These are phyloP conservation scores for Mugil cephalus DNA, from an alignment of 2,113 vertebrate species.

Conservation along the genomic window DNA sequence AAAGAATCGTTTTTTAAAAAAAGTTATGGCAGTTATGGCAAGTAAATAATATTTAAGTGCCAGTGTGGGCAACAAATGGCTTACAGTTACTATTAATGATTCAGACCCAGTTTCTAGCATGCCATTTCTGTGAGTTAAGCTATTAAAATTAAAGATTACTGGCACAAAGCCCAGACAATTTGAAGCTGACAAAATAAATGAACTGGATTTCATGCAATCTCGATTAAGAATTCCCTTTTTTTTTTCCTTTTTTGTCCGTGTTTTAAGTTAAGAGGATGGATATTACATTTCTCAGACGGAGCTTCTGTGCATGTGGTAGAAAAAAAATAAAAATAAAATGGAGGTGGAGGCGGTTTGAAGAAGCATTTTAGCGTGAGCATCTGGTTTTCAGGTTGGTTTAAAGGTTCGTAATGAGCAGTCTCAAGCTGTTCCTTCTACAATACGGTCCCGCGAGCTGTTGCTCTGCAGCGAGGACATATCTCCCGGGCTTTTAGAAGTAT, in stretches of 20 bases:
- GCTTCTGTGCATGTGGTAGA: constrained; percentile 34
- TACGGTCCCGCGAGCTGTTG: constrained; percentile 43
- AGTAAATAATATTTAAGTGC: too few relatives aligned
- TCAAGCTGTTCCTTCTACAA: constrained; percentile 60
- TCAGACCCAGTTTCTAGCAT: background rate
- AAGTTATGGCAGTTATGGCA: background rate
- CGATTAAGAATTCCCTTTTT: background rate
- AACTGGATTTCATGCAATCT: constrained; percentile 10
- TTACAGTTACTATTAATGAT: background rate
- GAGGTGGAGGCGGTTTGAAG: constrained; percentile 40
- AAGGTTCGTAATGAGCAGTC: constrained; percentile 63
- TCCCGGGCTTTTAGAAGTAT: constrained; percentile 68
- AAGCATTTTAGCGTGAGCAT: constrained; percentile 50
- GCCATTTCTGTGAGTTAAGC: constrained; percentile 25
- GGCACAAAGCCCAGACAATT: constrained; percentile 31
- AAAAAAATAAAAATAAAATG: constrained; percentile 26
- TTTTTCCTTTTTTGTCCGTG: background rate
- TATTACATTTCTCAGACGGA: constrained; percentile 36
- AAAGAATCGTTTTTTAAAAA: background rate
- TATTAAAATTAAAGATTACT: constrained; percentile 45
- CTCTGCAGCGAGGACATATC: constrained; percentile 48
- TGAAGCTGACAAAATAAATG: constrained; percentile 20
- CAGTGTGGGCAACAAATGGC: background rate
- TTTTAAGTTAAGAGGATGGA: constrained; percentile 45
- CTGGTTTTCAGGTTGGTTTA: constrained; percentile 61